phyloP scores from a whole-genome alignment of 2,797 vertebrate species.

The Selene dorsalis region DNA sequence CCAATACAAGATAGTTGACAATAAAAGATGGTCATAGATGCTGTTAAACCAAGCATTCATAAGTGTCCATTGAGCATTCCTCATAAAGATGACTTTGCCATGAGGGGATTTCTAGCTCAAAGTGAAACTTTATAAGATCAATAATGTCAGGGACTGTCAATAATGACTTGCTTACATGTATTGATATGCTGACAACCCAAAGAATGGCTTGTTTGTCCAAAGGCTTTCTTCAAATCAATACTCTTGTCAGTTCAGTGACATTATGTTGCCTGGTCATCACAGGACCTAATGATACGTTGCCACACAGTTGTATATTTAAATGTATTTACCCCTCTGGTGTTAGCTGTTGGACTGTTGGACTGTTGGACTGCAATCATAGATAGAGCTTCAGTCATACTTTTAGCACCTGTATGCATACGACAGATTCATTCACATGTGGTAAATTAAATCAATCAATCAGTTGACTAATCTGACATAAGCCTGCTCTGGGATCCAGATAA shows the following conservation, averaged over 20 bases:
- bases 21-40: background rate
- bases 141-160: conserved; percentile 57
- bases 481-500: conserved; percentile 33
- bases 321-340: conserved; percentile 7
- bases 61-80: conserved; percentile 3
- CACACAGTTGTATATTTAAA: conserved; percentile 8
- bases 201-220: conserved; percentile 77
- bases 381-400: background rate
- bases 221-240: conserved; percentile 79
- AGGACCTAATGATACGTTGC: conserved; percentile 54
- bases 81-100: conserved; percentile 43
- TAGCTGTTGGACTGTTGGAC: background rate
- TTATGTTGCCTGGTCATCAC: conserved; percentile 57
- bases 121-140: conserved; percentile 62
- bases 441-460: conserved; percentile 45
- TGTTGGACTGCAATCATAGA: background rate
- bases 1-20: background rate
- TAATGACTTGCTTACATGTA: conserved; percentile 68
- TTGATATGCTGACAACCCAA: conserved; percentile 77
- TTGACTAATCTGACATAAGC: conserved; percentile 45
- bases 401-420: background rate
- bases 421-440: conserved; percentile 13
- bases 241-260: conserved; percentile 66
- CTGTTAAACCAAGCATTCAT: background rate
- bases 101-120: conserved; percentile 58